Evolutionary conservation across 2,888 invertebrate species (phyloP).

Genomic region (Philhelius pedissequus): DNA sequence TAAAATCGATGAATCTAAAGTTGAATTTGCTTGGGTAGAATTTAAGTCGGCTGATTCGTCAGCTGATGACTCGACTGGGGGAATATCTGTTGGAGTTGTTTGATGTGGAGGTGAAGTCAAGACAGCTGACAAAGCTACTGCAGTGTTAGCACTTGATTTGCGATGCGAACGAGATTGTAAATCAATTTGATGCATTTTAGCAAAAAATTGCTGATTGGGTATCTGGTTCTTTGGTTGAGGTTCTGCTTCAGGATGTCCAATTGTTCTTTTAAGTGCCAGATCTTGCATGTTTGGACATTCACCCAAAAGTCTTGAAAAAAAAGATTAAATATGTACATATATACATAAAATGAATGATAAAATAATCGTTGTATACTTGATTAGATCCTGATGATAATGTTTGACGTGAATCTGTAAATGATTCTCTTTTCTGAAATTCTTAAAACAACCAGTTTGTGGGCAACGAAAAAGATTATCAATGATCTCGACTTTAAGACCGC

Average conservation of each 20-base stretch:
- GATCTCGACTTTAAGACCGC: constrained; percentile 83
- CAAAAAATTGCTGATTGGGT: constrained; percentile 78
- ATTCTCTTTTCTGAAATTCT: constrained; percentile 94
- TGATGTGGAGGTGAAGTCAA: constrained; percentile 59
- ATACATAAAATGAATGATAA: neutral
- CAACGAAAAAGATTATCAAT: constrained; percentile 85
- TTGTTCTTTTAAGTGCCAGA: constrained; percentile 89
- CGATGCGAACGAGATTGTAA: constrained; percentile 74
- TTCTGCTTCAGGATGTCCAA: constrained; percentile 81
- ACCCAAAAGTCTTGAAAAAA: constrained; percentile 80
- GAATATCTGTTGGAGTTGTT: constrained; percentile 12
- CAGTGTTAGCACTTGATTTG: constrained; percentile 60
- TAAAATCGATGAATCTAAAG: constrained; percentile 23
- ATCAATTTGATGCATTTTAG: constrained; percentile 79
- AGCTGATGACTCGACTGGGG: neutral
- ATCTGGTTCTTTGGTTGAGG: constrained; percentile 77
- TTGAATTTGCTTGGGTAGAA: constrained; percentile 2
- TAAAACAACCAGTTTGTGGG: constrained; percentile 90
- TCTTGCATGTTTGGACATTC: constrained; percentile 92
- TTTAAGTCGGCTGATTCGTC: constrained; percentile 36
- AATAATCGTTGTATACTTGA: constrained; percentile 79
- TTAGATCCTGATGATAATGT: constrained; percentile 92
- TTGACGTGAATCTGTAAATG: constrained; percentile 96
- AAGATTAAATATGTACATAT: neutral
- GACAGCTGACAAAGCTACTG: constrained; percentile 18